These are phyloP conservation scores for Dryobota labecula DNA, from an alignment of 2,888 invertebrate species.

Conservation along the genomic window DNA sequence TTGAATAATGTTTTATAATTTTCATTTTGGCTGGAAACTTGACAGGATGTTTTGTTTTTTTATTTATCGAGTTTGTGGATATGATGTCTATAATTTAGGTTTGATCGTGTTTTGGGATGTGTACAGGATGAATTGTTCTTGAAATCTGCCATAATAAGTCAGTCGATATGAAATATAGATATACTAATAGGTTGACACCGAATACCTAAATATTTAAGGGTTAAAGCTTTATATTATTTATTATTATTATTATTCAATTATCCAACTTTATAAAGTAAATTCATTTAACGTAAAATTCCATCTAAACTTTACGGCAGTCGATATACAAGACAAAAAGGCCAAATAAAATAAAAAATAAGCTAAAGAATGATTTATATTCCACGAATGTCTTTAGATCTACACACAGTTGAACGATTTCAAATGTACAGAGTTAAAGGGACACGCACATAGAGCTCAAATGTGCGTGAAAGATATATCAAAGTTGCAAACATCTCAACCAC, in stretches of 20 bases:
- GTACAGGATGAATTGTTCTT: too few relatives aligned
- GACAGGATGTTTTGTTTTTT: conserved; percentile 30
- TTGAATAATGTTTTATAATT: conserved; percentile 34
- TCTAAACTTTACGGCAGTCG: neutral
- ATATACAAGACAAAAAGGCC: neutral
- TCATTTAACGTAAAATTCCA: neutral
- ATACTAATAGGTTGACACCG: neutral
- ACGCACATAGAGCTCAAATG: conserved; percentile 41
- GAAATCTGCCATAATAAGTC: neutral
- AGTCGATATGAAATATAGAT: conserved; percentile 1
- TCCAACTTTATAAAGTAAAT: neutral
- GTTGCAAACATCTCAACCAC: conserved; percentile 80
- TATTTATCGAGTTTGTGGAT: neutral
- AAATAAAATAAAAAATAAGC: conserved; percentile 33
- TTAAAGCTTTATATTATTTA: neutral
- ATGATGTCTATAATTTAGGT: conserved; percentile 1
- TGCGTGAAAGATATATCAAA: conserved; percentile 68
- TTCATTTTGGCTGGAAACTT: conserved; percentile 30
- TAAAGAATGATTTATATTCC: conserved; percentile 35
- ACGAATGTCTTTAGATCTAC: conserved; percentile 26
- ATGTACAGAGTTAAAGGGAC: conserved; percentile 34
- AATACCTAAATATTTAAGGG: neutral
- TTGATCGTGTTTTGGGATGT: neutral
- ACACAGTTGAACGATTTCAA: conserved; percentile 45
- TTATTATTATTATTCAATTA: too few relatives aligned